Evolutionary conservation across 2,113 vertebrate species (phyloP).

Genomic region (Antechinus stuartii): DNA sequence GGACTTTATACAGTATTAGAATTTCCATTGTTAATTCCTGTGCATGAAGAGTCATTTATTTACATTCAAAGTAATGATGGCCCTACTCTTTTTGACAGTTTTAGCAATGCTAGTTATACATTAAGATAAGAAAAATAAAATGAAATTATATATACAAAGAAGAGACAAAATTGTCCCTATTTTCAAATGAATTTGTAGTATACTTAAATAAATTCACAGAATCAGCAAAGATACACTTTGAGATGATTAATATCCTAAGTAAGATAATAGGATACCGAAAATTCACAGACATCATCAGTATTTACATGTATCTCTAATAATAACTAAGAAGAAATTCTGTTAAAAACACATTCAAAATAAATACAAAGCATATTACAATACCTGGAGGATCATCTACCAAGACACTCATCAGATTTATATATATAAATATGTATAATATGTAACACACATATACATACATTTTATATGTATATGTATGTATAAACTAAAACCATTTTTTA

Average conservation of each 20-base stretch:
- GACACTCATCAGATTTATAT: background rate
- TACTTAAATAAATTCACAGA: background rate
- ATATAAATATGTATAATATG: background rate
- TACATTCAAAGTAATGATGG: background rate
- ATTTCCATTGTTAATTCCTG: background rate
- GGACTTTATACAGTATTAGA: background rate
- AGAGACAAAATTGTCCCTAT: background rate
- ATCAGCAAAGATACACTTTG: background rate
- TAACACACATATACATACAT: too few species aligned
- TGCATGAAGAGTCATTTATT: background rate
- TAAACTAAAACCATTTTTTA: background rate
- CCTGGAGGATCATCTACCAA: background rate
- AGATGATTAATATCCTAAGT: background rate
- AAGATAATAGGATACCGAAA: background rate
- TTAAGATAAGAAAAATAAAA: background rate
- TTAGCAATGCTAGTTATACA: background rate
- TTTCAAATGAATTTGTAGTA: background rate
- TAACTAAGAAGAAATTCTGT: background rate
- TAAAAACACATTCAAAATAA: background rate
- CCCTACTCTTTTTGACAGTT: background rate
- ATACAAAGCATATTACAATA: background rate
- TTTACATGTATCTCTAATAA: background rate
- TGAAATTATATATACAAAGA: background rate
- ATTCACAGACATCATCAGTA: background rate
- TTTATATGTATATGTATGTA: too few species aligned